A percentile compares a stretch with the other conserved stretches of the same genome.
Conservation (phyloP, 2,113 vertebrate genomes). For the Larimichthys crocea region DNA sequence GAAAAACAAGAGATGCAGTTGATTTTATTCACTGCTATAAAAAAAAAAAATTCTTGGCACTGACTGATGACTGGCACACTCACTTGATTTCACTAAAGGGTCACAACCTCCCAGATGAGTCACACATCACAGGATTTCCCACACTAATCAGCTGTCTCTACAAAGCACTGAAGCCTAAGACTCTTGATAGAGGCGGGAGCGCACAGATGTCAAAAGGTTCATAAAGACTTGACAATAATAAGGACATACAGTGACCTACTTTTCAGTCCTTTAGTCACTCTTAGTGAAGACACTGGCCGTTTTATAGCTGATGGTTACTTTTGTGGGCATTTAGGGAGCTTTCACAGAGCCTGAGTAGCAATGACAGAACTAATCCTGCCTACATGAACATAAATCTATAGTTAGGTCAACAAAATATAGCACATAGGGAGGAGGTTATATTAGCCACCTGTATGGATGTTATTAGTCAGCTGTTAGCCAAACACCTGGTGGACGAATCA, state of each 20-base stretch:
- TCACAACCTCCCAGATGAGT: slow-evolving; percentile 4
- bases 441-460: neutral
- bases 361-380: neutral
- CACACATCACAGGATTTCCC: neutral
- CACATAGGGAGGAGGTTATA: neutral
- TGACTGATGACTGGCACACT: neutral
- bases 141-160: neutral
- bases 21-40: slow-evolving; percentile 1
- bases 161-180: neutral
- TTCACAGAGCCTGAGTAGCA: no score
- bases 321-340: no score
- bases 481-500: no score
- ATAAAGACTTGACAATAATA: neutral
- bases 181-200: neutral
- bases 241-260: neutral
- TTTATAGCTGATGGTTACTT: neutral
- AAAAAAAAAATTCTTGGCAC: neutral
- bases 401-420: neutral
- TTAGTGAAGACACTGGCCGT: neutral
- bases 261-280: neutral
- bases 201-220: neutral
- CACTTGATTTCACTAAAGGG: slow-evolving; percentile 4
- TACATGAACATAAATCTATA: neutral
- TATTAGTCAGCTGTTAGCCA: no score
- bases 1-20: slow-evolving; percentile 1